Conservation (phyloP, 2,888 invertebrate species). For the Cosmia trapezina region DNA sequence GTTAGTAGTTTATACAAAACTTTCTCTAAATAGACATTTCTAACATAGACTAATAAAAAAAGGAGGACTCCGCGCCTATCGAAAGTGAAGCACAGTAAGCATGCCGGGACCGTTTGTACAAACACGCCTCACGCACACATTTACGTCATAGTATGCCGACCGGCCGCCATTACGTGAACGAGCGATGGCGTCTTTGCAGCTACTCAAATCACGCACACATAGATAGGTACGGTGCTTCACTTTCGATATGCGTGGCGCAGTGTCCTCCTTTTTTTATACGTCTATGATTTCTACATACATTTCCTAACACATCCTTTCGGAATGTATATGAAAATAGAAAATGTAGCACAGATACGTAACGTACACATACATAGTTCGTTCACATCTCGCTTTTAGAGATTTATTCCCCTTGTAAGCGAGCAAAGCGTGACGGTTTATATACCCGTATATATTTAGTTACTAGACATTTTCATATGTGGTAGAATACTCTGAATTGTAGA, state of each 20-base stretch:
- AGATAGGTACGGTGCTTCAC: too few relatives aligned
- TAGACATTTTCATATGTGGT: slow-evolving; percentile 28
- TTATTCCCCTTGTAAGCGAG: slow-evolving; percentile 37
- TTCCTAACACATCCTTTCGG: slow-evolving; percentile 1
- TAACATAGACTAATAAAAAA: too few relatives aligned
- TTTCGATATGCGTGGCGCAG: too few relatives aligned
- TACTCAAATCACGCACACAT: too few relatives aligned
- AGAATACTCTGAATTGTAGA: neutral
- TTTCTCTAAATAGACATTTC: neutral
- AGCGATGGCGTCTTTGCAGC: too few relatives aligned
- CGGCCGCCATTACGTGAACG: too few relatives aligned
- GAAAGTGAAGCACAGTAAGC: too few relatives aligned
- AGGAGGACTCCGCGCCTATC: too few relatives aligned
- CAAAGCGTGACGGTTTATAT: slow-evolving; percentile 14
- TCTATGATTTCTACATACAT: slow-evolving; percentile 4
- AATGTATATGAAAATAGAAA: slow-evolving; percentile 25
- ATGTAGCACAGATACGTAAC: slow-evolving; percentile 2
- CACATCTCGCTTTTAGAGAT: slow-evolving; percentile 28
- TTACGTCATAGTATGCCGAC: too few relatives aligned
- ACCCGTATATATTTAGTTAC: neutral
- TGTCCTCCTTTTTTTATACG: too few relatives aligned
- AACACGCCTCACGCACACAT: too few relatives aligned
- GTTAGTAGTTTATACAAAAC: neutral
- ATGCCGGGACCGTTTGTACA: too few relatives aligned
- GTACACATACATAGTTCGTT: slow-evolving; percentile 21